These are phyloP conservation scores for Apodemia mormo DNA, from an alignment of 2,888 invertebrate species.

Conservation along the genomic window DNA sequence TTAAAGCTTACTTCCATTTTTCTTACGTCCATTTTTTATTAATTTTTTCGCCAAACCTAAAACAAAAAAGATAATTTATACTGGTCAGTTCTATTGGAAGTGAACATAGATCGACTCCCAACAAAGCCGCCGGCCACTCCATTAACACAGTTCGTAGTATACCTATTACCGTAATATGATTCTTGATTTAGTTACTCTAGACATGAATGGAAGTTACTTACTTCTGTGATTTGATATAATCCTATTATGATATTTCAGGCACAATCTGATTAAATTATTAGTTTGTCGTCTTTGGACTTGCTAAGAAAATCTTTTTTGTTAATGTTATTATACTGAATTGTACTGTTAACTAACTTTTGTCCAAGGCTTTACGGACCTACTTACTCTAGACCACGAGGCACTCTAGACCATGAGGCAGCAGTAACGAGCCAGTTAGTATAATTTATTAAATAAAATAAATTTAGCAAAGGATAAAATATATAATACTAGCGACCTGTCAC, in stretches of 20 bases:
- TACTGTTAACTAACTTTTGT: too few relatives aligned
- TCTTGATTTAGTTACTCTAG: constrained; percentile 7
- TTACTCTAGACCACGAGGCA: too few relatives aligned
- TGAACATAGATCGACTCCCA: neutral
- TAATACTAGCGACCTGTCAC: too few relatives aligned
- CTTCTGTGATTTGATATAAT: neutral
- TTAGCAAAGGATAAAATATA: too few relatives aligned
- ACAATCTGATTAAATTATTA: neutral
- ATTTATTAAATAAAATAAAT: too few relatives aligned
- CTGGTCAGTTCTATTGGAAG: neutral
- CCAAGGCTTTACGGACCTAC: too few relatives aligned
- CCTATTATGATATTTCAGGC: neutral
- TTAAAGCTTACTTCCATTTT: too few relatives aligned
- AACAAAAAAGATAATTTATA: neutral
- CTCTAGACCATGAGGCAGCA: too few relatives aligned
- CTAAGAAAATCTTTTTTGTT: too few relatives aligned
- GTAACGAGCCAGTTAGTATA: too few relatives aligned
- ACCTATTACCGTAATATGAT: neutral
- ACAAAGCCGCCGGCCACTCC: neutral
- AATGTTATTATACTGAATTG: too few relatives aligned
- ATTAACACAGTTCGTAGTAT: neutral
- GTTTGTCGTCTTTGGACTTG: neutral
- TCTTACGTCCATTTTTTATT: too few relatives aligned
- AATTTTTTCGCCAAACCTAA: neutral
- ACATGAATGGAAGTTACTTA: neutral